These are phyloP conservation scores for Calonectris borealis DNA, from an alignment of 2,113 vertebrate species.

Conservation along the genomic window DNA sequence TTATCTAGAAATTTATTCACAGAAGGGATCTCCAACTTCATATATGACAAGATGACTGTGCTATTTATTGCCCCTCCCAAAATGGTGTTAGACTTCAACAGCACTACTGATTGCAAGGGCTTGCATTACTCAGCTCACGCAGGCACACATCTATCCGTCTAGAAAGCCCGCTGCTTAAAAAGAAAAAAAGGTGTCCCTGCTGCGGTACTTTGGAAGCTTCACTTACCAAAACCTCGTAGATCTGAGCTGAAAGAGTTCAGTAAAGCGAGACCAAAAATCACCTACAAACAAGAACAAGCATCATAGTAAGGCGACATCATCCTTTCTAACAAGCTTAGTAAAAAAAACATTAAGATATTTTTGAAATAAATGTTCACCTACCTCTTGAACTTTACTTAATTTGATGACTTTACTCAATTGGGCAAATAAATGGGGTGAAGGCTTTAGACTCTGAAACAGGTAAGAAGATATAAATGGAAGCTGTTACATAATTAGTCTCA, in stretches of 20 bases:
- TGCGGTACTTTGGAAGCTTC: not conserved
- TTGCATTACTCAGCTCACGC: not conserved
- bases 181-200: not conserved
- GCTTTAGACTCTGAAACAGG: constrained; percentile 95
- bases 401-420: constrained; percentile 99
- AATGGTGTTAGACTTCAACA: not conserved
- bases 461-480: constrained; percentile 16
- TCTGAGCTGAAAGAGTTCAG: constrained; percentile 94
- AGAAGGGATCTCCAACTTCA: not conserved
- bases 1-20: not conserved
- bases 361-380: constrained; percentile 70
- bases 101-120: not conserved
- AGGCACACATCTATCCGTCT: not conserved
- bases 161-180: not conserved
- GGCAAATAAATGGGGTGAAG: constrained; percentile 95
- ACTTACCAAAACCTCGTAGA: constrained; percentile 95
- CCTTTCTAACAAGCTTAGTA: not conserved
- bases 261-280: constrained; percentile 97
- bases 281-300: constrained; percentile 74
- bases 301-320: not conserved
- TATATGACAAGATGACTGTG: not conserved
- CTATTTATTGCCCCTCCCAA: not conserved
- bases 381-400: constrained; percentile 99
- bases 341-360: not conserved
- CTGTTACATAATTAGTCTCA: not conserved